A percentile compares a stretch with the other conserved stretches of the same genome.
Conservation (phyloP, 1,140 invertebrate species). For the Harpegnathos saltator region DNA sequence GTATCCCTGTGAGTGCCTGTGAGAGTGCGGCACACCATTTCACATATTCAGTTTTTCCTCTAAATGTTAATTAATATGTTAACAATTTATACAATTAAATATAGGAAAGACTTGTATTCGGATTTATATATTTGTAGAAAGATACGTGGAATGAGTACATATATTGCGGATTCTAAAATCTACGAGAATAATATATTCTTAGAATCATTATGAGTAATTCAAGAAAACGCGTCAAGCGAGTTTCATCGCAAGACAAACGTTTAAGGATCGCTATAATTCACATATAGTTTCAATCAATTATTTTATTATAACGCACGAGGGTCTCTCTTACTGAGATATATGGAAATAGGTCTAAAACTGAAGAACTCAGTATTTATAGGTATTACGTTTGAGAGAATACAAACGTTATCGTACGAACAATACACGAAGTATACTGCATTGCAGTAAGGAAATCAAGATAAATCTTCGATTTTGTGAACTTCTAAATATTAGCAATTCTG, state of each 20-base stretch:
- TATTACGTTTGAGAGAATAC: background rate
- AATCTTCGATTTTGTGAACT: slow-evolving; percentile 14
- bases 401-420: background rate
- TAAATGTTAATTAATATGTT: background rate
- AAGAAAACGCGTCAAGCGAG: background rate
- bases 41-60: background rate
- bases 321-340: background rate
- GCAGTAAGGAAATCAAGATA: background rate
- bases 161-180: slow-evolving; percentile 12
- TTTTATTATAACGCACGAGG: background rate
- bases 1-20: background rate
- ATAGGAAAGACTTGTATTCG: background rate
- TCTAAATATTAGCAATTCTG: background rate
- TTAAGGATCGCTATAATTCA: background rate
- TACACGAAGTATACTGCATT: background rate
- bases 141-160: slow-evolving; percentile 37
- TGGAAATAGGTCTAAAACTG: slow-evolving; percentile 3
- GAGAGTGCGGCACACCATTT: background rate
- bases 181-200: slow-evolving; percentile 23
- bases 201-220: background rate
- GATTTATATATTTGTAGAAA: slow-evolving; percentile 46
- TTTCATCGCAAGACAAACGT: slow-evolving; percentile 8
- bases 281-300: slow-evolving; percentile 14
- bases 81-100: background rate
- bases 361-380: background rate